These are phyloP conservation scores for Oscheius onirici DNA, from an alignment of 2,888 invertebrate species.

Conservation along the genomic window DNA sequence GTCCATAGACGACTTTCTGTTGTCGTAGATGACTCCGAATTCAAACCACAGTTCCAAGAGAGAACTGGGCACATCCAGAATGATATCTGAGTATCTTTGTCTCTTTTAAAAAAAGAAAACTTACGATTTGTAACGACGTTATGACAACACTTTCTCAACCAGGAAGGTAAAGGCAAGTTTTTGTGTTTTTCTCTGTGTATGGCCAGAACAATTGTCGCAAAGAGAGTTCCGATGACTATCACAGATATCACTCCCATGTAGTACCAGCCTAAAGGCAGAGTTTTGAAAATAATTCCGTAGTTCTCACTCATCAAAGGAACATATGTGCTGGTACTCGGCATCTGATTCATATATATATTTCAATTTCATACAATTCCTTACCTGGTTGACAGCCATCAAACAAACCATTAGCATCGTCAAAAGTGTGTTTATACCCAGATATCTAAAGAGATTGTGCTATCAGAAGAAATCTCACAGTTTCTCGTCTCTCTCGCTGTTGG, in stretches of 20 bases:
- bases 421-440: conserved; percentile 63
- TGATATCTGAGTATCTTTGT: not conserved
- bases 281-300: not conserved
- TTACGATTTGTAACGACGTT: conserved; percentile 37
- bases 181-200: conserved; percentile 60
- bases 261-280: conserved; percentile 72
- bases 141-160: conserved; percentile 42
- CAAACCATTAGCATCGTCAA: conserved; percentile 73
- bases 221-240: conserved; percentile 74
- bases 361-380: no score
- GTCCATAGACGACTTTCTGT: conserved; percentile 56
- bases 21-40: conserved; percentile 62
- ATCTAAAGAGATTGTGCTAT: conserved; percentile 37
- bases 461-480: conserved; percentile 49
- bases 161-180: conserved; percentile 42
- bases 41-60: conserved; percentile 69
- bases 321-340: conserved; percentile 74
- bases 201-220: conserved; percentile 74
- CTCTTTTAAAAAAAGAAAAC: conserved; percentile 3
- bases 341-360: no score
- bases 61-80: conserved; percentile 43
- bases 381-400: no score
- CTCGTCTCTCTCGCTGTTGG: conserved; percentile 67
- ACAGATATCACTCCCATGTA: conserved; percentile 75
- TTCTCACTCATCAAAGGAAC: conserved; percentile 74